Evolutionary conservation across 2,888 invertebrate species (phyloP).

Genomic region (Cosmia trapezina): DNA sequence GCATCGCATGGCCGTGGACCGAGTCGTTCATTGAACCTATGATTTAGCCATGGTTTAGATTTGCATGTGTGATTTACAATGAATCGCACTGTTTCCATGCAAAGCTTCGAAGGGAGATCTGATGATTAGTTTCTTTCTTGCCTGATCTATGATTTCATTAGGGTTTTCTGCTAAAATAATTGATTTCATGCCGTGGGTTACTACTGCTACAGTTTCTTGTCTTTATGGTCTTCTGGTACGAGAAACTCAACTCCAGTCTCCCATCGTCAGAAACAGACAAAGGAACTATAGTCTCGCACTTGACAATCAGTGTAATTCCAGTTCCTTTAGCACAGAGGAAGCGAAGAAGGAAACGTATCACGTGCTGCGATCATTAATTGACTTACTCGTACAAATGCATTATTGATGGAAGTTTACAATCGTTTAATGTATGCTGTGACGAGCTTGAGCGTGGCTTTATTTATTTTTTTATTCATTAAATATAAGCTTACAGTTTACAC

Average conservation of each 20-base stretch:
- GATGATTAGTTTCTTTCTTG: not conserved
- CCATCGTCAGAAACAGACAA: not conserved
- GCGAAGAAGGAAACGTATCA: slow-evolving; percentile 33
- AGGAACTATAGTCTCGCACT: slow-evolving; percentile 8
- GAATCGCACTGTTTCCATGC: slow-evolving; percentile 17
- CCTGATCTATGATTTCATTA: not conserved
- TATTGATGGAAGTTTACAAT: slow-evolving; percentile 23
- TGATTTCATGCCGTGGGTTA: not conserved
- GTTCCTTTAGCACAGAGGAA: slow-evolving; percentile 34
- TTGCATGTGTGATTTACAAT: slow-evolving; percentile 56
- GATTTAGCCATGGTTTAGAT: slow-evolving; percentile 60
- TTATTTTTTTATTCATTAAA: no score
- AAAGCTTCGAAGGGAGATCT: slow-evolving; percentile 1
- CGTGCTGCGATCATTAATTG: slow-evolving; percentile 31
- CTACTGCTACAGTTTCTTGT: not conserved
- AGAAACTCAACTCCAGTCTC: not conserved
- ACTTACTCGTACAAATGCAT: slow-evolving; percentile 36
- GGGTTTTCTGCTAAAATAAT: no score
- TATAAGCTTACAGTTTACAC: no score
- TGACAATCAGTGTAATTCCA: slow-evolving; percentile 1
- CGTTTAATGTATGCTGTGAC: slow-evolving; percentile 14
- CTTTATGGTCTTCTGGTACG: not conserved
- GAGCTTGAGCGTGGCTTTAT: slow-evolving; percentile 30
- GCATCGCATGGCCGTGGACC: slow-evolving; percentile 66
- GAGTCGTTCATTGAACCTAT: slow-evolving; percentile 73